Base-by-base conservation (phyloP, 64 coral and sea anemone genomes). In the Montipora efflorescens region DNA sequence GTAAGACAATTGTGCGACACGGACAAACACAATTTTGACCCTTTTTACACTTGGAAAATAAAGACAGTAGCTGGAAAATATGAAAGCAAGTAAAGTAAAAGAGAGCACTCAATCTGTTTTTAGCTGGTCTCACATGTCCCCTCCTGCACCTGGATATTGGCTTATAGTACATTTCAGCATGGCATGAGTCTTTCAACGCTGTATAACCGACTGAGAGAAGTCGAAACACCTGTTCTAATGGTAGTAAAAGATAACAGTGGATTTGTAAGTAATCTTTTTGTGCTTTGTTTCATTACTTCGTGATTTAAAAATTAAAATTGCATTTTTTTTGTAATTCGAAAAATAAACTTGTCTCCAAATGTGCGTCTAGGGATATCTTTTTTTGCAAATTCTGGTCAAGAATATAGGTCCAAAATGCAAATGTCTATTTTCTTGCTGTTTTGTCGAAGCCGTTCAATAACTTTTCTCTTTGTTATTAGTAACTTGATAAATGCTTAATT, bases 111-210 rank as follows among this genome's bases (percentile, higher is more conserved):
- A 8, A 6, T 57, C 11, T 57, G 1, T 8, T 71, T 93, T 55
- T 49, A 94, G 93, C 52, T 94, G 10, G 66, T 87, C 19, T 18
- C 22, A 16, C 62, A 80, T 73, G 59, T 96, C 6, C 95, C 90
- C 11, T 81, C 84, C 21, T 83, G 14, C 57, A 80, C 90, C 2
- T 93, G 90, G 95, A 43, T 89, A 51, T 52, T 96, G 44, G 88
- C 82, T 1, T 96, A 96, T n/a, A 96, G 95, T 43, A 96, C 95
- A 43, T 93, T 83, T 79, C 50, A 70, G 14, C 95, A 96, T 80
- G 95, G 95, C 12, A 93, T 93, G 20, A 96, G 95, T 47, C 79
- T 96, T 15, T 70, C 74, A 15, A 97, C 92, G 10, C 16, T 96
- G 7, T 96, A 96, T 76, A 51, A 96, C 67, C 57, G 92, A 62